These are phyloP conservation scores for Oncorhynchus masou DNA, from an alignment of 2,113 vertebrate genomes.

Conservation along the genomic window DNA sequence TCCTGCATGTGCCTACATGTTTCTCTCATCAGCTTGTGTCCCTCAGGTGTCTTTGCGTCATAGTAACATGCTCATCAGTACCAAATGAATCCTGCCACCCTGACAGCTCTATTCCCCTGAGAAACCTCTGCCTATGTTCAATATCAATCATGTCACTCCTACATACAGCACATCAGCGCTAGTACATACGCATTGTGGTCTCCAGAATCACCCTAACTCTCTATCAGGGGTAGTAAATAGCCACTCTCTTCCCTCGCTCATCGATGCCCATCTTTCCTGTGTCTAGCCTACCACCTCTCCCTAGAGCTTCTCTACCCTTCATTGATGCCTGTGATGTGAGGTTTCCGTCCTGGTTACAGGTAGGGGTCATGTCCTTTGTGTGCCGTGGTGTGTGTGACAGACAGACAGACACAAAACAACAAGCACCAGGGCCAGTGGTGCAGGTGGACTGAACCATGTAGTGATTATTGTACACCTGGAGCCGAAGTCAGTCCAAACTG, in stretches of 20 bases:
- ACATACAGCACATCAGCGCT: too few relatives aligned
- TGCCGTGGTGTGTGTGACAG: background rate
- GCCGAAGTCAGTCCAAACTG: background rate
- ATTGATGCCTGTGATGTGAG: constrained; percentile 9
- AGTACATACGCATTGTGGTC: too few relatives aligned
- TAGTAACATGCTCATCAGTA: constrained; percentile 8
- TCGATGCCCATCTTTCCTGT: background rate
- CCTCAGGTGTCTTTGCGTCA: background rate
- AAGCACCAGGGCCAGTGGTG: background rate
- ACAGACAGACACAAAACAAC: background rate
- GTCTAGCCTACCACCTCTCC: background rate
- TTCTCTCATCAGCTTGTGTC: constrained; percentile 8
- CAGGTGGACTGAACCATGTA: background rate
- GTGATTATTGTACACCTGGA: background rate
- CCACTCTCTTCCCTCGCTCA: constrained; percentile 17
- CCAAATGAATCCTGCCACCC: too few relatives aligned
- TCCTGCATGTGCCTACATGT: too few relatives aligned
- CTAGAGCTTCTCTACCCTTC: constrained; percentile 18
- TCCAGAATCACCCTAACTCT: too few relatives aligned
- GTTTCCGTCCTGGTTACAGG: background rate
- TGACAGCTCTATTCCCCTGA: too few relatives aligned
- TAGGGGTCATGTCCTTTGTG: background rate
- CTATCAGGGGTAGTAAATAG: too few relatives aligned
- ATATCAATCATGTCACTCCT: too few relatives aligned
- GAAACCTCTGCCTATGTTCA: too few relatives aligned